Percentiles rank a stretch among this genome's conserved stretches.
Conservation (phyloP, 2,888 invertebrate species). For the Morpho helenor region DNA sequence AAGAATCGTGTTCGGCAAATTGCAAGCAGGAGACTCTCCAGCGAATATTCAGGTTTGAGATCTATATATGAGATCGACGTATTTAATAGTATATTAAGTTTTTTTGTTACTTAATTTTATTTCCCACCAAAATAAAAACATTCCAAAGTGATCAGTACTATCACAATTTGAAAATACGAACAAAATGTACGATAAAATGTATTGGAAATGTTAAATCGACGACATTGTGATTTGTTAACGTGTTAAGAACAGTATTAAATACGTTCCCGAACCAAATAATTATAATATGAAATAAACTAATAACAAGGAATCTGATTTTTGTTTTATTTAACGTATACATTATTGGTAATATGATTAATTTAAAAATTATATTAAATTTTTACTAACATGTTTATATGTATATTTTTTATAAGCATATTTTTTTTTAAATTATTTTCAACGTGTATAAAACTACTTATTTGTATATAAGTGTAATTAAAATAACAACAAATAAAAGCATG, state of each 20-base stretch:
- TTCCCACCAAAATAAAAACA: constrained; percentile 23
- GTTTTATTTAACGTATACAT: constrained; percentile 14
- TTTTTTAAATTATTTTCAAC: not conserved
- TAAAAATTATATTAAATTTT: no score
- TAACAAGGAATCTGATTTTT: constrained; percentile 18
- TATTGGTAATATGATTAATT: no score
- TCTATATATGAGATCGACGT: no score
- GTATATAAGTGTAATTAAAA: not conserved
- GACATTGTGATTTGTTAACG: constrained; percentile 23
- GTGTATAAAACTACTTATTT: not conserved
- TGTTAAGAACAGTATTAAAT: constrained; percentile 51
- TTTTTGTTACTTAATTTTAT: constrained; percentile 1
- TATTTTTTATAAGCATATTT: not conserved
- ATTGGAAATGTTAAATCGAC: constrained; percentile 24
- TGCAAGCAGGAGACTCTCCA: no score
- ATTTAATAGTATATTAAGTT: no score
- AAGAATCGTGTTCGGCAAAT: no score
- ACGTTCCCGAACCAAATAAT: constrained; percentile 61
- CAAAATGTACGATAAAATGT: no score
- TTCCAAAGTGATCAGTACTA: constrained; percentile 20
- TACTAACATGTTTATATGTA: no score
- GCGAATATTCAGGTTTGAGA: no score
- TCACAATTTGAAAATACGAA: no score
- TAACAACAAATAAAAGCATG: constrained; percentile 1
- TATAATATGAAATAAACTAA: constrained; percentile 31